Percentiles rank a stretch among this genome's conserved stretches.
Evolutionary conservation across 1,140 invertebrate genomes (phyloP).

Genomic region (Procambarus clarkii): DNA sequence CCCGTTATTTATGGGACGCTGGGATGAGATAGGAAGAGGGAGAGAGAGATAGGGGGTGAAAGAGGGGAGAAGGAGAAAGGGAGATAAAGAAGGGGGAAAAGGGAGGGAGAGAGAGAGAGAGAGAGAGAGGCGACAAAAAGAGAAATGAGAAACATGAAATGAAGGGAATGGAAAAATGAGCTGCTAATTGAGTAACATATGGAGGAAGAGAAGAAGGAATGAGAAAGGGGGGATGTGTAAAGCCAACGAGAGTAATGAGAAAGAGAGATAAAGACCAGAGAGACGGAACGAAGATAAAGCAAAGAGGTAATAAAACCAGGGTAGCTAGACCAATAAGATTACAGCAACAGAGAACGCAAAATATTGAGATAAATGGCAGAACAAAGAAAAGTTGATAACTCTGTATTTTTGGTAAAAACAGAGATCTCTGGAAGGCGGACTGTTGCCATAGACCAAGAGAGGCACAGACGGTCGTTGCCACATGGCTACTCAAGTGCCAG

Average conservation of each 20-base stretch:
- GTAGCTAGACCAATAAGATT: no score
- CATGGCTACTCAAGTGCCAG: conserved; percentile 10
- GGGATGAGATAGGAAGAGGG: no score
- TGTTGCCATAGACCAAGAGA: not conserved
- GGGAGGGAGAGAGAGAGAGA: no score
- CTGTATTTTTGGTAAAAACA: no score
- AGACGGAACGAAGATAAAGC: not conserved
- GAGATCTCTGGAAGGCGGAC: no score
- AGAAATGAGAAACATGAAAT: no score
- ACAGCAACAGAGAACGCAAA: conserved; percentile 6
- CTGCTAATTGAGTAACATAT: not conserved
- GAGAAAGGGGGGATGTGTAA: not conserved
- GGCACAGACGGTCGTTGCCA: not conserved
- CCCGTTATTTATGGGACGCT: conserved; percentile 21
- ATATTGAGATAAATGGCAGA: no score
- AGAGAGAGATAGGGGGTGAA: not conserved
- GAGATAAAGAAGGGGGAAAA: no score
- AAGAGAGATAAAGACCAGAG: conserved; percentile 20
- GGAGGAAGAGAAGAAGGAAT: not conserved
- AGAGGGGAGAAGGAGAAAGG: not conserved
- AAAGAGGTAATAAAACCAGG: not conserved
- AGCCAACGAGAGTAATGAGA: not conserved
- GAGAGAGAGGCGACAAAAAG: no score
- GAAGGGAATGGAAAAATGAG: not conserved
- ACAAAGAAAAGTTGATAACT: no score